Conservation (phyloP, 1,140 invertebrate species). For the Drosophila tristis region DNA sequence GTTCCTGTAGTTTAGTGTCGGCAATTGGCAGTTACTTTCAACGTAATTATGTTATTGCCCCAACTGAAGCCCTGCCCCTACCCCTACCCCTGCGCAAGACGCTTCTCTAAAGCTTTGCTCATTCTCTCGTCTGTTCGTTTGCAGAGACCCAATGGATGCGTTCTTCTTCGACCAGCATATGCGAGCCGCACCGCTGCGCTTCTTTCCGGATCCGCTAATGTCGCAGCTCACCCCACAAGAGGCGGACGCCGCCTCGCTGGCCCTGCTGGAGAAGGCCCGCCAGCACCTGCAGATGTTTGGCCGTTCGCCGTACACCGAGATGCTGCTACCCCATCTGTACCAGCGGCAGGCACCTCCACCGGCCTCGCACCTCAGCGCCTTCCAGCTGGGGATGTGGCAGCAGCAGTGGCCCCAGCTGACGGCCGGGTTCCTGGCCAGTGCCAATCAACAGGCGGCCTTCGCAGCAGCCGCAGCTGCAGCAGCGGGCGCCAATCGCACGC, state of each 20-base stretch:
- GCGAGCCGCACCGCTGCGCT: slow-evolving; percentile 86
- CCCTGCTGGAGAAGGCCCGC: slow-evolving; percentile 87
- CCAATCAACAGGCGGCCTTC: slow-evolving; percentile 78
- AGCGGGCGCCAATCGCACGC: slow-evolving; percentile 66
- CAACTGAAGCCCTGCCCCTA: background rate
- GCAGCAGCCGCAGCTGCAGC: slow-evolving; percentile 68
- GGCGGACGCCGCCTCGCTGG: slow-evolving; percentile 86
- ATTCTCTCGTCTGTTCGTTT: background rate
- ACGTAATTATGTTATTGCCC: slow-evolving; percentile 63
- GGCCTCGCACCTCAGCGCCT: slow-evolving; percentile 66
- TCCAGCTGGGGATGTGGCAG: slow-evolving; percentile 84
- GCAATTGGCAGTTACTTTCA: slow-evolving; percentile 73
- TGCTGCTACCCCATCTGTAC: slow-evolving; percentile 80
- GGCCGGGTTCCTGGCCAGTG: slow-evolving; percentile 80
- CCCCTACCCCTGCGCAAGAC: background rate
- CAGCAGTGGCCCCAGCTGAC: slow-evolving; percentile 83
- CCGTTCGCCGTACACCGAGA: slow-evolving; percentile 84
- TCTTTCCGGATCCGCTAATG: slow-evolving; percentile 85
- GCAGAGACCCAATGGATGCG: slow-evolving; percentile 88
- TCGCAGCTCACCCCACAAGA: slow-evolving; percentile 85
- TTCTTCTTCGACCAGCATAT: slow-evolving; percentile 89
- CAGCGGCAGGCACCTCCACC: slow-evolving; percentile 72
- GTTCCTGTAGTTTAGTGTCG: slow-evolving; percentile 70
- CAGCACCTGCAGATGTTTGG: slow-evolving; percentile 87
- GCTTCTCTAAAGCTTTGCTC: background rate